phyloP scores from a whole-genome alignment of 2,113 vertebrate species.

The Urocolius indicus region DNA sequence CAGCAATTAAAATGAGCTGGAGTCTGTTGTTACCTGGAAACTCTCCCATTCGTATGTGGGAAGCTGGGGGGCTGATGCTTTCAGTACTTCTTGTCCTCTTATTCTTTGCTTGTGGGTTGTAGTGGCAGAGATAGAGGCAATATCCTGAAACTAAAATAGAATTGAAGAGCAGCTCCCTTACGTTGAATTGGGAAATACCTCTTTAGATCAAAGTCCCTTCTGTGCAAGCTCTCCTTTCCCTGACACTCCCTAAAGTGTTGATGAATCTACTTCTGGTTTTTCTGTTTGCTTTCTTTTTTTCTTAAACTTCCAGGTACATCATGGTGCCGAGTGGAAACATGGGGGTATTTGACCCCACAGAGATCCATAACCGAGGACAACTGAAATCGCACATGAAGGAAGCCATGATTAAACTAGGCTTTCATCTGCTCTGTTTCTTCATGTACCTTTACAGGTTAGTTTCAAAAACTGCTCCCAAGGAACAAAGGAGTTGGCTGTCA shows the following conservation, averaged over 20 bases:
- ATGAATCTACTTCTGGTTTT: not conserved
- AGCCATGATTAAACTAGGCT: constrained; percentile 98
- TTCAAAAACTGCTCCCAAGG: not conserved
- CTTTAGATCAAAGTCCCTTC: not conserved
- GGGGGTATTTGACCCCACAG: constrained; percentile 97
- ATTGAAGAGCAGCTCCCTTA: not conserved
- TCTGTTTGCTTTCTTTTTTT: not conserved
- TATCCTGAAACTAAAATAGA: not conserved
- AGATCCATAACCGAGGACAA: constrained; percentile 97
- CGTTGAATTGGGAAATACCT: not conserved
- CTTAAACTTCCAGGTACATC: constrained; percentile 80
- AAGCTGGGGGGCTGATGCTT: not conserved
- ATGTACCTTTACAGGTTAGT: constrained; percentile 98
- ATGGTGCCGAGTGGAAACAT: constrained; percentile 98
- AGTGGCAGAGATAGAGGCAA: not conserved
- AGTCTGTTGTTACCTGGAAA: not conserved
- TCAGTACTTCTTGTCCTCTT: not conserved
- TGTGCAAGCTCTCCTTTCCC: not conserved
- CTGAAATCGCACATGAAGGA: constrained; percentile 99
- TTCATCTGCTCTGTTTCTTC: constrained; percentile 98
- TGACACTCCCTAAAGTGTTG: not conserved
- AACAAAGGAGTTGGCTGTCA: constrained; percentile 21
- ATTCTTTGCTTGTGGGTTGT: not conserved
- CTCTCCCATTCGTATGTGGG: not conserved
- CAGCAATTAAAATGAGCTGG: not conserved